These are phyloP conservation scores for Cloeon dipterum DNA, from an alignment of 2,888 invertebrate species.

Conservation along the genomic window DNA sequence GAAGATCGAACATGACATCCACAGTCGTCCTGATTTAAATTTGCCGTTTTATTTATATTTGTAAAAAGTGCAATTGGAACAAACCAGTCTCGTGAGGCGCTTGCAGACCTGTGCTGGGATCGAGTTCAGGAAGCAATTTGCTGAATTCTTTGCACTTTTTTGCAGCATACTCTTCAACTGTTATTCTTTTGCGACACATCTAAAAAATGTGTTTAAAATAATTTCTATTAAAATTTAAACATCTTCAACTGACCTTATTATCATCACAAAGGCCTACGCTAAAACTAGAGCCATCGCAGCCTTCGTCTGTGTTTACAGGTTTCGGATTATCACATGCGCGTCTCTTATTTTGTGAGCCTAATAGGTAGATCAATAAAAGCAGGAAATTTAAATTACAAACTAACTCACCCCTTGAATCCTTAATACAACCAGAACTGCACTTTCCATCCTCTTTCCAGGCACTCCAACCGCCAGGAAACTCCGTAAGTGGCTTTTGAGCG, in stretches of 20 bases:
- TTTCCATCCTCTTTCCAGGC: constrained; percentile 31
- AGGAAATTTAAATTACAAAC: background rate
- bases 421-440: constrained; percentile 43
- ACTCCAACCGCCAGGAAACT: constrained; percentile 32
- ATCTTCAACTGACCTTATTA: constrained; percentile 21
- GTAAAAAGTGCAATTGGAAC: background rate
- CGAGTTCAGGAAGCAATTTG: constrained; percentile 31
- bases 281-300: constrained; percentile 36
- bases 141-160: constrained; percentile 39
- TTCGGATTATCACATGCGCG: constrained; percentile 27
- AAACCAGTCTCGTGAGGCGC: constrained; percentile 45
- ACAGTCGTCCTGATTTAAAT: constrained; percentile 28
- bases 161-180: constrained; percentile 31
- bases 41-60: background rate
- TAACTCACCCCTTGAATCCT: constrained; percentile 28
- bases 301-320: constrained; percentile 24
- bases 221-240: background rate
- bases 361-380: no score
- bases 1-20: constrained; percentile 63
- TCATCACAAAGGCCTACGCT: constrained; percentile 45
- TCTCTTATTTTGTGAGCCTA: constrained; percentile 24
- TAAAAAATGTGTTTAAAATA: constrained; percentile 8
- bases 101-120: constrained; percentile 45
- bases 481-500: constrained; percentile 16
- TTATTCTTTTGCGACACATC: constrained; percentile 25